A percentile compares a stretch with the other conserved stretches of the same genome.
Evolutionary conservation across 2,888 invertebrate species (phyloP).

Genomic region (Mycogona germanica): DNA sequence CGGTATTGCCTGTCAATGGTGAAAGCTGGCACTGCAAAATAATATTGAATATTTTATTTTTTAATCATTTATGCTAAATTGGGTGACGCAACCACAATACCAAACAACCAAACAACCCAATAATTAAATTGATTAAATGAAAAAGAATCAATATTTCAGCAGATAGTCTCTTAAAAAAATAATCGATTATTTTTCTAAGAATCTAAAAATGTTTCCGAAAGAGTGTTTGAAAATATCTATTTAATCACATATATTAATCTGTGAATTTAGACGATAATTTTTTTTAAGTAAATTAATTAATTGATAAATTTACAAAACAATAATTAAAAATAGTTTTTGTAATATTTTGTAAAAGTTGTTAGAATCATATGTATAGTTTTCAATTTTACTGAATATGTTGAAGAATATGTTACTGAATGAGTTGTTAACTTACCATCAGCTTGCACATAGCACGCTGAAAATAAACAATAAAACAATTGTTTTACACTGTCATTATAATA

Average conservation of each 20-base stretch:
- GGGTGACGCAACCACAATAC: too few species aligned
- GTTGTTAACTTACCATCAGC: conserved; percentile 10
- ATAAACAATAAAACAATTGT: conserved; percentile 1
- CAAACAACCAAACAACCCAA: too few species aligned
- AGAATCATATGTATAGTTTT: background rate
- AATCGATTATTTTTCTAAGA: too few species aligned
- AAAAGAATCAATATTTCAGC: too few species aligned
- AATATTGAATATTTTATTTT: background rate
- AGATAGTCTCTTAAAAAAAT: too few species aligned
- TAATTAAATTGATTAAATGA: too few species aligned
- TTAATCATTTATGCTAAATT: too few species aligned
- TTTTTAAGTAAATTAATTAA: background rate
- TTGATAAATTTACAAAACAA: background rate
- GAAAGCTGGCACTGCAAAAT: conserved; percentile 9
- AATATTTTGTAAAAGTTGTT: background rate
- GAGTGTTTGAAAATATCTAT: too few species aligned
- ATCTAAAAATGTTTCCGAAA: too few species aligned
- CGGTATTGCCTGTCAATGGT: conserved; percentile 15
- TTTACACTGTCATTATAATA: background rate
- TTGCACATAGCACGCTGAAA: conserved; percentile 7
- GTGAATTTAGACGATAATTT: background rate
- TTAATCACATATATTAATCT: too few species aligned
- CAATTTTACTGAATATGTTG: background rate
- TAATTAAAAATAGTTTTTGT: background rate
- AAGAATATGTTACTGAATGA: background rate